Base-by-base conservation (phyloP, 2,888 invertebrate genomes). In the Campoplex nolae region DNA sequence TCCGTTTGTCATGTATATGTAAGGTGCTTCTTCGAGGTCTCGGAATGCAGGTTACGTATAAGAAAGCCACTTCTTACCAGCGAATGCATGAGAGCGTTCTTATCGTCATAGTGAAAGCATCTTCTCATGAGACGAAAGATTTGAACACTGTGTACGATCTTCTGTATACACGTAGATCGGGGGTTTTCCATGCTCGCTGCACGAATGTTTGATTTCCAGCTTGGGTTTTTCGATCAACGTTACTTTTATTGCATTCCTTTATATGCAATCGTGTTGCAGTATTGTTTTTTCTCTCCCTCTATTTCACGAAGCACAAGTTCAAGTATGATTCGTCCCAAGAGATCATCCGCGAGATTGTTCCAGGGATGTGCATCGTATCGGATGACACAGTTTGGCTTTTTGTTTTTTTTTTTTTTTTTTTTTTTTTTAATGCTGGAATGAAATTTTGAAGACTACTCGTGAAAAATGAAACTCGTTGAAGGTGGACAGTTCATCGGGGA, bases 81-180 rank as follows among this genome's bases (percentile, higher is more conserved):
- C 28, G 28, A 58, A 58, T 58, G 13, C 28, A 58, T 32, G 58
- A 28, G 58, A 58, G 58, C 58, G 58, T 58, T 58, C 58, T 58
- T 58, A 58, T 58, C 58, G 58, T 58, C 58, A 58, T 58, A 58
- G 58, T 58, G 58, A 58, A 58, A 58, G 58, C 58, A 13, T 28
- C 58, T 58, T 58, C 58, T 58, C 58, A 11, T 32, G 58, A 58
- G 58, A 58, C 28, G 58, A 58, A 58, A 13, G 58, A 58, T 32
- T 58, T 32, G 13, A 58, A 58, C 28, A 58, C 28, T 28, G 58
- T 32, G 7, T 9, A 58, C 58, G 28, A 28, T 28, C 28, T 13
- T 28, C 28, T 28, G 58, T 58, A 23, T 23, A 23, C 23, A 28
- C 58, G 13, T 58, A 16, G 28, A 28, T 3, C 38, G 4, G 0